These are phyloP conservation scores for Etheostoma nigrum DNA, from an alignment of 2,797 vertebrate species.

Conservation along the genomic window DNA sequence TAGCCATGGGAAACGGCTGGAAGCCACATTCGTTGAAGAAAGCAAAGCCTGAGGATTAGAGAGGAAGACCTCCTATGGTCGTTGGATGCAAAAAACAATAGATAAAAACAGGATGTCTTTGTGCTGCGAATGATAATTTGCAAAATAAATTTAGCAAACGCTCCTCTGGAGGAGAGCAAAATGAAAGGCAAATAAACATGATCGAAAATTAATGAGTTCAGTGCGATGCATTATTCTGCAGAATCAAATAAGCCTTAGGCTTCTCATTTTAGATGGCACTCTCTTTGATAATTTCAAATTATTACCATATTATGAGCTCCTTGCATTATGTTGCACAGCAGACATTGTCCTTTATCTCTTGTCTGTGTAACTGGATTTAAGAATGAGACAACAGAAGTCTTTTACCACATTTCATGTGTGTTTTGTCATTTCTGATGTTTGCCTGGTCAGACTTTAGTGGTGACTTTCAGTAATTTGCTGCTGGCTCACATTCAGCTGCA, in stretches of 20 bases:
- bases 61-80: conserved; percentile 27
- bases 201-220: conserved; percentile 63
- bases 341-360: conserved; percentile 43
- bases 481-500: conserved; percentile 30
- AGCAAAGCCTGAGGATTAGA: conserved; percentile 52
- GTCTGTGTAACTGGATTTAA: conserved; percentile 58
- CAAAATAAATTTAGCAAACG: conserved; percentile 24
- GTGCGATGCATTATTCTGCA: conserved; percentile 53
- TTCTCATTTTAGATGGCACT: conserved; percentile 51
- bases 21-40: conserved; percentile 27
- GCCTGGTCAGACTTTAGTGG: not conserved
- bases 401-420: conserved; percentile 21
- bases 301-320: conserved; percentile 61
- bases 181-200: conserved; percentile 55
- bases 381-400: conserved; percentile 37
- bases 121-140: conserved; percentile 53
- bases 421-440: conserved; percentile 35
- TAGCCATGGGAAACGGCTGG: conserved; percentile 42
- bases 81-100: conserved; percentile 25
- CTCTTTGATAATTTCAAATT: conserved; percentile 65
- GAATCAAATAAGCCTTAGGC: conserved; percentile 62
- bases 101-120: conserved; percentile 28
- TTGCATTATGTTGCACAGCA: conserved; percentile 29
- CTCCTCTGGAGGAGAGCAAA: conserved; percentile 29
- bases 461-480: conserved; percentile 4